Percentiles rank a stretch among this genome's conserved stretches.
phyloP scores from a whole-genome alignment of 1,140 invertebrate species.

The Sarcophaga peregrina region DNA sequence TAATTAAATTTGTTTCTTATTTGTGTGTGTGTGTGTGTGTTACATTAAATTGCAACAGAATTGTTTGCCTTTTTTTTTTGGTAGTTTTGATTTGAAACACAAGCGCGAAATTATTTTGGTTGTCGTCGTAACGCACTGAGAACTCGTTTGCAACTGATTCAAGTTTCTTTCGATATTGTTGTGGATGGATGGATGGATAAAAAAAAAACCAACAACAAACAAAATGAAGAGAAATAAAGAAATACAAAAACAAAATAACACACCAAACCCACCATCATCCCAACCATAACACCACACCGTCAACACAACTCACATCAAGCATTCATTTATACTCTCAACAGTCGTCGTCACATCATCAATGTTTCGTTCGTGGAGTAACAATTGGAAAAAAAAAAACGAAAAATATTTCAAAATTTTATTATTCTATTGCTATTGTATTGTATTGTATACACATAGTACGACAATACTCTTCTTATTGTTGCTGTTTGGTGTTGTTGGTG shows the following conservation, averaged over 20 bases:
- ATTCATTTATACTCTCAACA: background rate
- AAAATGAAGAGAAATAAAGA: too few species aligned
- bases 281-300: background rate
- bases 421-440: too few species aligned
- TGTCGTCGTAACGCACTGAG: slow-evolving; percentile 61
- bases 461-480: background rate
- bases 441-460: too few species aligned
- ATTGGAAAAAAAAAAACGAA: background rate
- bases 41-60: slow-evolving; percentile 25
- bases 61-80: slow-evolving; percentile 29
- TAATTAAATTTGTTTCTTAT: background rate
- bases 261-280: background rate
- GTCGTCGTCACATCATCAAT: too few species aligned
- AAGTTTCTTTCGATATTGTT: slow-evolving; percentile 54
- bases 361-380: slow-evolving; percentile 8
- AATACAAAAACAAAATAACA: too few species aligned
- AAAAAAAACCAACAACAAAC: slow-evolving; percentile 16
- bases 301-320: background rate
- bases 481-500: too few species aligned
- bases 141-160: slow-evolving; percentile 66
- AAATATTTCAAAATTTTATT: too few species aligned
- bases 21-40: too few species aligned
- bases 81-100: slow-evolving; percentile 43
- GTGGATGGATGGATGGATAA: slow-evolving; percentile 48
- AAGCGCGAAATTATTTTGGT: slow-evolving; percentile 12